Percentiles rank a stretch among this genome's conserved stretches.
These are phyloP conservation scores for Ptyas mucosa DNA, from an alignment of 2,113 vertebrate genomes.

Conservation along the genomic window DNA sequence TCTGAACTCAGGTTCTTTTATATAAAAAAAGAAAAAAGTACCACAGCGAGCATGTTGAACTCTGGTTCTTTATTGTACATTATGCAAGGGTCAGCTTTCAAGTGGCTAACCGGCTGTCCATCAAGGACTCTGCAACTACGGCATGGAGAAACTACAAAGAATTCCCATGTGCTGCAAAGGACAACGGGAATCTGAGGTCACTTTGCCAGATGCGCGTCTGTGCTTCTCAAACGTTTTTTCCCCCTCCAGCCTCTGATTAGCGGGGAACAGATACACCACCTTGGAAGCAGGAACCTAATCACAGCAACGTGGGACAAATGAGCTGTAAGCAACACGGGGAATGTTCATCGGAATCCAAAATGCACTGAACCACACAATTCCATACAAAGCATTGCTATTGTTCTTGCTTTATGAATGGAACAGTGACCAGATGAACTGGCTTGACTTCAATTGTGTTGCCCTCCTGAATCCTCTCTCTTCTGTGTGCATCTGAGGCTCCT, in stretches of 20 bases:
- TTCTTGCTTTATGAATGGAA: not conserved
- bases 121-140: not conserved
- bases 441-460: not conserved
- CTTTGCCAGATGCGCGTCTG: not conserved
- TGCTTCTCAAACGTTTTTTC: slow-evolving; percentile 9
- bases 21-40: not conserved
- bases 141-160: not conserved
- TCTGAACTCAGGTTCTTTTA: slow-evolving; percentile 21
- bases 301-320: not conserved
- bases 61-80: slow-evolving; percentile 16
- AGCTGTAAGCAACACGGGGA: not conserved
- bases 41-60: slow-evolving; percentile 1
- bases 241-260: not conserved
- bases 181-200: not conserved
- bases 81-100: slow-evolving; percentile 10
- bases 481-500: not conserved
- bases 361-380: not conserved
- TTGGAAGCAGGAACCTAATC: not conserved
- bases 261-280: not conserved
- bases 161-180: not conserved
- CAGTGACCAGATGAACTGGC: not conserved
- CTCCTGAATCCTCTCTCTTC: not conserved
- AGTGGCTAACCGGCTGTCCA: not conserved
- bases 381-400: not conserved
- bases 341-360: not conserved